phyloP scores from a whole-genome alignment of 2,888 invertebrate species.

The Spialia ferax region DNA sequence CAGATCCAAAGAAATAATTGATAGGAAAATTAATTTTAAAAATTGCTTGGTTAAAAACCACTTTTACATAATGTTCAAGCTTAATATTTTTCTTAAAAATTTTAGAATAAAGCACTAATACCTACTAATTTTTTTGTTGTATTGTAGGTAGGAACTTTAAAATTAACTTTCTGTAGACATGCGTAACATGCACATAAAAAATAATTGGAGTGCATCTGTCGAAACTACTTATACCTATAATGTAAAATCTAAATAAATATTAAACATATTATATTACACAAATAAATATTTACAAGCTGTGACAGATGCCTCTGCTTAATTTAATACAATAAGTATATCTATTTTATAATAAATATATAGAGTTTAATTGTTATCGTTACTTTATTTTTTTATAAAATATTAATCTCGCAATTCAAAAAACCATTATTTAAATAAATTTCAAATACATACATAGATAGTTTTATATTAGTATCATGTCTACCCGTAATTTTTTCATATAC shows the following conservation, averaged over 20 bases:
- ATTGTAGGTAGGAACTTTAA: constrained; percentile 6
- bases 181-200: constrained; percentile 14
- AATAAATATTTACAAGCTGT: constrained; percentile 16
- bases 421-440: constrained; percentile 42
- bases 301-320: constrained; percentile 16
- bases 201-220: constrained; percentile 15
- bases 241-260: constrained; percentile 2
- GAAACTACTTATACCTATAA: constrained; percentile 5
- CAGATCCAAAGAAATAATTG: too few relatives aligned
- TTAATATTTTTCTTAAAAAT: too few relatives aligned
- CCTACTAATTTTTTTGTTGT: background rate
- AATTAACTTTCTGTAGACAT: constrained; percentile 29
- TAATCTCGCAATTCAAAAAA: constrained; percentile 35
- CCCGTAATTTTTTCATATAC: constrained; percentile 64
- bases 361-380: background rate
- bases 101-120: too few relatives aligned
- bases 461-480: constrained; percentile 53
- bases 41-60: too few relatives aligned
- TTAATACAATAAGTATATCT: constrained; percentile 6
- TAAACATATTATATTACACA: constrained; percentile 2
- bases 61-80: background rate
- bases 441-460: constrained; percentile 42
- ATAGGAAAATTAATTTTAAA: too few relatives aligned
- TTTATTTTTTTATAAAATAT: constrained; percentile 23
- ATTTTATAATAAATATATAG: constrained; percentile 29